Conservation (phyloP, 2,113 vertebrate genomes). For the Xenopus borealis region DNA sequence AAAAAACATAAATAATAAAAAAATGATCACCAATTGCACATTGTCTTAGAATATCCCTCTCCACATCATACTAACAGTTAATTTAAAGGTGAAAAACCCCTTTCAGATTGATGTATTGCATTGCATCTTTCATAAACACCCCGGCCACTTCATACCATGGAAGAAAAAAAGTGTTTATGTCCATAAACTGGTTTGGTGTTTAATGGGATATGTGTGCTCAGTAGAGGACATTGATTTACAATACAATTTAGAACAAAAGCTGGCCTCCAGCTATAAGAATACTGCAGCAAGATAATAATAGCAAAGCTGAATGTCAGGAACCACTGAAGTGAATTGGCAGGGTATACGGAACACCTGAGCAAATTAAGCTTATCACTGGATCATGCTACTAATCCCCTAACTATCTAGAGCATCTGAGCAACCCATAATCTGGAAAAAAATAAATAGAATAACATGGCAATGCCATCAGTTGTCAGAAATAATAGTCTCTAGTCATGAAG, state of each 20-base stretch:
- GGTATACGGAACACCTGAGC: conserved; percentile 35
- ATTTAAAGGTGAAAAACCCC: too few relatives aligned
- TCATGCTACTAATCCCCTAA: conserved; percentile 36
- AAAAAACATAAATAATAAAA: too few relatives aligned
- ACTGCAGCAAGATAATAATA: conserved; percentile 37
- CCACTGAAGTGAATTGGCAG: conserved; percentile 36
- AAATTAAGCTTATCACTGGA: conserved; percentile 44
- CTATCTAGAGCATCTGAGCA: conserved; percentile 29
- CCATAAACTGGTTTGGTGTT: conserved; percentile 4
- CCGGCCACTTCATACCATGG: too few relatives aligned
- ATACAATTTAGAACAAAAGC: conserved; percentile 35
- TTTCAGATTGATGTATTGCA: too few relatives aligned
- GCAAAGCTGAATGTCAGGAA: conserved; percentile 31
- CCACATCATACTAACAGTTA: too few relatives aligned
- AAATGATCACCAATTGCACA: too few relatives aligned
- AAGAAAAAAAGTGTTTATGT: too few relatives aligned
- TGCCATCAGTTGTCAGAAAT: conserved; percentile 31
- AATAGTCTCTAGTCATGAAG: conserved; percentile 16
- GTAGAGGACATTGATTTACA: conserved; percentile 43
- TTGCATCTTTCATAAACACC: too few relatives aligned
- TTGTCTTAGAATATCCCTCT: too few relatives aligned
- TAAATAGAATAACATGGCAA: conserved; percentile 15
- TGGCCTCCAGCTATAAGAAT: conserved; percentile 28
- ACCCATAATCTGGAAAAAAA: conserved; percentile 19
- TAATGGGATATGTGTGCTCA: conserved; percentile 11